A percentile compares a stretch with the other conserved stretches of the same genome.
phyloP scores from a whole-genome alignment of 2,113 vertebrate species.

The Albula goreensis region DNA sequence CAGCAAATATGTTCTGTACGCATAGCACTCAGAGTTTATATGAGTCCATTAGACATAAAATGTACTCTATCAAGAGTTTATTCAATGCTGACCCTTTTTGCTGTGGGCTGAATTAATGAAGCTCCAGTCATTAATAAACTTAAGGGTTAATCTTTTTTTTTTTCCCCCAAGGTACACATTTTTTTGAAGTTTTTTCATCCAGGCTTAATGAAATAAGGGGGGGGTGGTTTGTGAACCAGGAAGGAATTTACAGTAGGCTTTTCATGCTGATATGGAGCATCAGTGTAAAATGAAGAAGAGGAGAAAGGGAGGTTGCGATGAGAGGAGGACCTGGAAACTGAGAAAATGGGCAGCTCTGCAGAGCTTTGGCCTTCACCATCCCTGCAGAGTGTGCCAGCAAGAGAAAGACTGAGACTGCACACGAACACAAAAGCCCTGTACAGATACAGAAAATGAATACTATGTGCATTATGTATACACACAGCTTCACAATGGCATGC shows the following conservation, averaged over 20 bases:
- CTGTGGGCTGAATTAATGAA: background rate
- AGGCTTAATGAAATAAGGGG: background rate
- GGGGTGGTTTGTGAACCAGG: background rate
- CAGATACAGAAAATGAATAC: background rate
- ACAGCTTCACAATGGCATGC: background rate
- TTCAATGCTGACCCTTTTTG: background rate
- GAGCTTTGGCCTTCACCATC: conserved; percentile 1
- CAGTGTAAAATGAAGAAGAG: background rate
- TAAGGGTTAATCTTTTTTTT: background rate
- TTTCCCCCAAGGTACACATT: background rate
- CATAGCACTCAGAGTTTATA: background rate
- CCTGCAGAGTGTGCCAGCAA: background rate
- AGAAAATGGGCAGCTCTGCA: background rate
- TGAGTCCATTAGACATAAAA: background rate
- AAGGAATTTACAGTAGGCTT: background rate
- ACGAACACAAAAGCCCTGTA: background rate
- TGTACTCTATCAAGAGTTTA: background rate
- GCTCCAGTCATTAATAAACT: background rate
- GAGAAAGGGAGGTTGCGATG: background rate
- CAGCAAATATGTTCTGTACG: background rate
- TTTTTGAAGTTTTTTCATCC: background rate
- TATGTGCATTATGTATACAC: background rate
- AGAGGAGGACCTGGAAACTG: background rate
- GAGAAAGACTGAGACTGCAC: background rate
- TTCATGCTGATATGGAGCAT: background rate